Percentiles rank a stretch among this genome's conserved stretches.
Conservation (phyloP, 2,888 invertebrate genomes). For the Cephus runcator region DNA sequence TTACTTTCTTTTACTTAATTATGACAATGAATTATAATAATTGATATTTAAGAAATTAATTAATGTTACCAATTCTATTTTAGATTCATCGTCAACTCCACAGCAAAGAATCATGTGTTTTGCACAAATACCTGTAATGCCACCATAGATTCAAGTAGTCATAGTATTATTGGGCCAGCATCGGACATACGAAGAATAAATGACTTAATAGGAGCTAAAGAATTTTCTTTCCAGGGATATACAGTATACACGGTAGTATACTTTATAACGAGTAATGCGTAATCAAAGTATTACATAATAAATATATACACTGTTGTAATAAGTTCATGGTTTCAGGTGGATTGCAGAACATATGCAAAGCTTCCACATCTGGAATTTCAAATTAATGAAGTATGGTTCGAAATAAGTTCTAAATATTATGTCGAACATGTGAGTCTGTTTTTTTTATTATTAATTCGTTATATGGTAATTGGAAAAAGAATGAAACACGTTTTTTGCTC, state of each 20-base stretch:
- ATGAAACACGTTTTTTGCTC: background rate
- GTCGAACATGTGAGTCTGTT: slow-evolving; percentile 63
- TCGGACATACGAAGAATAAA: slow-evolving; percentile 62
- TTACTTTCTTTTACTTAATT: background rate
- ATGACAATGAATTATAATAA: background rate
- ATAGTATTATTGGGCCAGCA: slow-evolving; percentile 63
- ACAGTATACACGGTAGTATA: slow-evolving; percentile 36
- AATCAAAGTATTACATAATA: background rate
- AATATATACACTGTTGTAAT: slow-evolving; percentile 5
- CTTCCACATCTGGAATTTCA: slow-evolving; percentile 72
- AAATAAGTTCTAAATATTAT: slow-evolving; percentile 73
- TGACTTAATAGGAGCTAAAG: slow-evolving; percentile 57
- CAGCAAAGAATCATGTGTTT: slow-evolving; percentile 43
- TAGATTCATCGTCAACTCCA: slow-evolving; percentile 35
- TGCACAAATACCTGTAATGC: slow-evolving; percentile 61
- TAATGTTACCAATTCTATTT: slow-evolving; percentile 9
- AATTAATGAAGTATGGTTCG: slow-evolving; percentile 71
- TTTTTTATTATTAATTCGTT: background rate
- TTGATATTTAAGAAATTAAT: background rate
- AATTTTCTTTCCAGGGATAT: slow-evolving; percentile 25
- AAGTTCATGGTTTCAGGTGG: slow-evolving; percentile 63
- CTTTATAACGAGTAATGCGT: background rate
- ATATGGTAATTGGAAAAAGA: background rate
- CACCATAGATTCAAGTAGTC: slow-evolving; percentile 64
- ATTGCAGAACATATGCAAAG: slow-evolving; percentile 71